These are phyloP conservation scores for Dendroctonus valens DNA, from an alignment of 1,140 invertebrate genomes.

Conservation along the genomic window DNA sequence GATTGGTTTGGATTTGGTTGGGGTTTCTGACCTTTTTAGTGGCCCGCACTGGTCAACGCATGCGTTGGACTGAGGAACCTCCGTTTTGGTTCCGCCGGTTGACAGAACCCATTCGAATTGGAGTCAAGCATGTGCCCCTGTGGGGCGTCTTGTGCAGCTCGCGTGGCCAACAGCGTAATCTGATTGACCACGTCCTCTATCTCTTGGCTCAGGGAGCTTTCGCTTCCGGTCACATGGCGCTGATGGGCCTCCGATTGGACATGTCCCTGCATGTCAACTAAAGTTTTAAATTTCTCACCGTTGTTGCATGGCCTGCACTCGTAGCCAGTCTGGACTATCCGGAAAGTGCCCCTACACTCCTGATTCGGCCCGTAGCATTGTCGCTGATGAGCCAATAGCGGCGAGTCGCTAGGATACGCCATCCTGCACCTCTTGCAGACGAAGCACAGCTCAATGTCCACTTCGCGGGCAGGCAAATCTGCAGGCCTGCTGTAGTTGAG, in stretches of 20 bases:
- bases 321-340: conserved; percentile 66
- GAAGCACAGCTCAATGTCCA: conserved; percentile 76
- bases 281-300: conserved; percentile 61
- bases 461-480: conserved; percentile 54
- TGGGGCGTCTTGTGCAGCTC: conserved; percentile 60
- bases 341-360: conserved; percentile 62
- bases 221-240: conserved; percentile 43
- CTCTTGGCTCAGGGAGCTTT: conserved; percentile 68
- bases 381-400: conserved; percentile 70
- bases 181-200: conserved; percentile 83
- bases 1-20: too few relatives aligned
- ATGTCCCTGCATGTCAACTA: conserved; percentile 66
- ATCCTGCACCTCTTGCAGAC: conserved; percentile 84
- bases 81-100: conserved; percentile 52
- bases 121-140: conserved; percentile 43
- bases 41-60: conserved; percentile 58
- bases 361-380: conserved; percentile 66
- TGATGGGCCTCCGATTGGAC: conserved; percentile 61
- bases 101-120: conserved; percentile 56
- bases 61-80: conserved; percentile 55
- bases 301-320: conserved; percentile 66
- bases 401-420: conserved; percentile 73
- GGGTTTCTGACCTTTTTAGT: conserved; percentile 45
- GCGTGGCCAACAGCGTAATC: conserved; percentile 72
- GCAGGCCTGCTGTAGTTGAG: conserved; percentile 42